Base-by-base conservation (phyloP, 2,797 vertebrate genomes). In the Tiaroga cobitis region DNA sequence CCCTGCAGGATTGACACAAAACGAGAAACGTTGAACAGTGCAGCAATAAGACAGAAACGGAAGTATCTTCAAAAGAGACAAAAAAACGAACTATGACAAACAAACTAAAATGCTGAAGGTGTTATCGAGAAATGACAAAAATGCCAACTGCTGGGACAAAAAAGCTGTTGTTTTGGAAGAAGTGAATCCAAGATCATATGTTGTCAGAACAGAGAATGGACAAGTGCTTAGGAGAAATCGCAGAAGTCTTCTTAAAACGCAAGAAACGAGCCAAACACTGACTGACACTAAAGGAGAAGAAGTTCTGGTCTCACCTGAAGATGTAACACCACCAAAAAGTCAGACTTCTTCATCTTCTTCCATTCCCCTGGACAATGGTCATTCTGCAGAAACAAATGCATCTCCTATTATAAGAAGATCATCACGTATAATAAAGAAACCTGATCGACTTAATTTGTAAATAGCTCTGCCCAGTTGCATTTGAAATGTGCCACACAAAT, bases 141-240 rank as follows among this genome's bases (percentile, higher is more conserved):
- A 83, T 26, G 18, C 24, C 3, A 41, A 39, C 21, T 19, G 8
- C 2, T 80, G 13, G 43, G 43, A 29, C 46, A 85, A 49, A 13
- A 88, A 81, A 59, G 83, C 77, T 18, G 77, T 43, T 32, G 72
- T 83, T 39, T 11, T 86, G 21, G 6, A 86, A 69, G 72, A 87
- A 59, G 61, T 86, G 26, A 59, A 18, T 41, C 78, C 72, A 73
- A 81, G 85, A 37, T 86, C 81, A 7, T 88, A 74, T 32, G 83
- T 63, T 3, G 18, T 84, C 13, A 83, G 13, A 56, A 87, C 81
- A 19, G 83, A 86, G 24, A 77, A 86, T 46, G 80, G 80, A 11
- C 74, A 88, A 5, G 26, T 87, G 11, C 24, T 85, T 1, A 70
- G 32, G 32, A 70, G 88, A 34, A 89, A 90, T 46, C 37, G 61